Evolutionary conservation across 1,140 invertebrate species (phyloP).

Genomic region (Ceratina australensis): DNA sequence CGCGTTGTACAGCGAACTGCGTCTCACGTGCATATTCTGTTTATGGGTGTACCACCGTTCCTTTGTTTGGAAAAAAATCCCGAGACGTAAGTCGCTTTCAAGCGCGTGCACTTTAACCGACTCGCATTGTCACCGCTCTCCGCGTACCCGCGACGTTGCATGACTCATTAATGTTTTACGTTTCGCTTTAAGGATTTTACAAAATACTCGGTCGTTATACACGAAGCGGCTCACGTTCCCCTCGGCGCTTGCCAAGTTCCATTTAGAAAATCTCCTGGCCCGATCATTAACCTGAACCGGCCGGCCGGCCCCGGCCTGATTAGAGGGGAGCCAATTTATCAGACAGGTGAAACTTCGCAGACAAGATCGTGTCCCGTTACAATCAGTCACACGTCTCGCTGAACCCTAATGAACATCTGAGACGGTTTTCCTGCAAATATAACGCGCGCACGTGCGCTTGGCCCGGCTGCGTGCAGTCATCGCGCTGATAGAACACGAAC

Average conservation of each 20-base stretch:
- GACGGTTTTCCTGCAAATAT: background rate
- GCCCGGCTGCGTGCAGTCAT: background rate
- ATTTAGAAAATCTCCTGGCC: too few species aligned
- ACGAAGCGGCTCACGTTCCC: too few species aligned
- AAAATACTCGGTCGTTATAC: too few species aligned
- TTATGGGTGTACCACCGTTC: background rate
- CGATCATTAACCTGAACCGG: too few species aligned
- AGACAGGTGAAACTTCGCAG: too few species aligned
- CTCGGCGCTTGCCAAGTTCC: too few species aligned
- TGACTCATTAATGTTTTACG: too few species aligned
- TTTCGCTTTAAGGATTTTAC: too few species aligned
- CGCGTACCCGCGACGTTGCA: too few species aligned
- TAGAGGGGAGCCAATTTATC: background rate
- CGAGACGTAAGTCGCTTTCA: background rate
- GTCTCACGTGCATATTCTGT: background rate
- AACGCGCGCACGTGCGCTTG: background rate
- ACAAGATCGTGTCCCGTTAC: background rate
- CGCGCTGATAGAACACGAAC: slow-evolving; percentile 8
- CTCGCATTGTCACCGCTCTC: too few species aligned
- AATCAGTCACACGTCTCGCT: background rate
- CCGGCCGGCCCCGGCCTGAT: too few species aligned
- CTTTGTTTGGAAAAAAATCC: background rate
- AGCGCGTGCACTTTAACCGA: background rate
- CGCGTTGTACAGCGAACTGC: too few species aligned
- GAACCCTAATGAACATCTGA: background rate